These are phyloP conservation scores for Sinocyclocheilus maitianheensis DNA, from an alignment of 2,113 vertebrate genomes.

Conservation along the genomic window DNA sequence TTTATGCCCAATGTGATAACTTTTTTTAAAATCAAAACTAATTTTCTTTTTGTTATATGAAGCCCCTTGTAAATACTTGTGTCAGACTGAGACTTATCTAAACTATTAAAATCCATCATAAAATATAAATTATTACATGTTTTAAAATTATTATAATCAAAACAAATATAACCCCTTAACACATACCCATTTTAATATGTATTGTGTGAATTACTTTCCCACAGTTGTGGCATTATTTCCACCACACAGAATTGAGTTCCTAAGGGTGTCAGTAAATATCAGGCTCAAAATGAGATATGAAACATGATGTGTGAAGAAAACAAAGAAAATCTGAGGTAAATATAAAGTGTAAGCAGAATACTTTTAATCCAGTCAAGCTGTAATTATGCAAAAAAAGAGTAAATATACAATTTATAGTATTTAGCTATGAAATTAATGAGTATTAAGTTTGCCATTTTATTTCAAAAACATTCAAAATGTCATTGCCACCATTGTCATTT, in stretches of 20 bases:
- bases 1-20: neutral
- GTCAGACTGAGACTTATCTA: neutral
- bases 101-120: neutral
- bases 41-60: neutral
- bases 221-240: neutral
- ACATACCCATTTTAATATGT: neutral
- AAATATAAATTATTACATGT: neutral
- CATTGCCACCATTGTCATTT: neutral
- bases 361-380: neutral
- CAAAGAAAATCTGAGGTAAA: neutral
- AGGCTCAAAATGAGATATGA: neutral
- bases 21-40: neutral
- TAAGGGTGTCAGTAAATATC: neutral
- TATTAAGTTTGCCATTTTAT: neutral
- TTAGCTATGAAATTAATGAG: neutral
- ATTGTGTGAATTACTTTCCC: neutral
- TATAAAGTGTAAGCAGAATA: neutral
- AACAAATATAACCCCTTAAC: neutral
- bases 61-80: neutral
- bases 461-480: neutral
- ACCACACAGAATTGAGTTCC: neutral
- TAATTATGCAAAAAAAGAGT: neutral
- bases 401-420: neutral
- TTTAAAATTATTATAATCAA: neutral
- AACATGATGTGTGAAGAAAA: neutral